Conservation (phyloP, 2,888 invertebrate genomes). For the Volucella inanis region DNA sequence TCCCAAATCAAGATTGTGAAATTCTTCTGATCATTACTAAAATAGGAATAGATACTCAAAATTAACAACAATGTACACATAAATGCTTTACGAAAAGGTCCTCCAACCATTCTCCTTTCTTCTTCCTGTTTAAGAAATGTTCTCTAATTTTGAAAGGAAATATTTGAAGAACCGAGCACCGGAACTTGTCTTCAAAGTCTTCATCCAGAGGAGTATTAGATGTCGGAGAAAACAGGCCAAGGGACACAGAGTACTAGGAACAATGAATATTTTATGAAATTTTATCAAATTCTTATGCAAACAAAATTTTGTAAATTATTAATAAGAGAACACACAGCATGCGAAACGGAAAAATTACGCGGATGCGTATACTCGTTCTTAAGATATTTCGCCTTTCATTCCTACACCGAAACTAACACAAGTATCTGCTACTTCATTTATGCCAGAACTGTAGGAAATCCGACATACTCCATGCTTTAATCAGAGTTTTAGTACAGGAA, state of each 20-base stretch:
- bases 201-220: background rate
- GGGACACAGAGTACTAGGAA: background rate
- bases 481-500: background rate
- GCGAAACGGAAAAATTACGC: conserved; percentile 31
- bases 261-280: conserved; percentile 60
- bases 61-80: background rate
- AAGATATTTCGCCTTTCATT: background rate
- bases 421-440: conserved; percentile 35
- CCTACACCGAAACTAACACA: background rate
- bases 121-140: background rate
- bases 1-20: conserved; percentile 16
- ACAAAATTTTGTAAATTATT: conserved; percentile 58
- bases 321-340: background rate
- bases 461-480: conserved; percentile 53
- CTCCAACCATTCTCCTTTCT: background rate
- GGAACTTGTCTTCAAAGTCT: background rate
- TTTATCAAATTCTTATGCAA: conserved; percentile 65
- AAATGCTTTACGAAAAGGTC: background rate
- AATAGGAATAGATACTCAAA: background rate
- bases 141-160: background rate
- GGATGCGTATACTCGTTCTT: background rate
- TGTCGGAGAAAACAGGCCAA: background rate
- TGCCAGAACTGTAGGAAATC: conserved; percentile 63
- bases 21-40: conserved; percentile 3
- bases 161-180: background rate